Evolutionary conservation across 2,888 invertebrate species (phyloP).

Genomic region (Gastrophysa polygoni): DNA sequence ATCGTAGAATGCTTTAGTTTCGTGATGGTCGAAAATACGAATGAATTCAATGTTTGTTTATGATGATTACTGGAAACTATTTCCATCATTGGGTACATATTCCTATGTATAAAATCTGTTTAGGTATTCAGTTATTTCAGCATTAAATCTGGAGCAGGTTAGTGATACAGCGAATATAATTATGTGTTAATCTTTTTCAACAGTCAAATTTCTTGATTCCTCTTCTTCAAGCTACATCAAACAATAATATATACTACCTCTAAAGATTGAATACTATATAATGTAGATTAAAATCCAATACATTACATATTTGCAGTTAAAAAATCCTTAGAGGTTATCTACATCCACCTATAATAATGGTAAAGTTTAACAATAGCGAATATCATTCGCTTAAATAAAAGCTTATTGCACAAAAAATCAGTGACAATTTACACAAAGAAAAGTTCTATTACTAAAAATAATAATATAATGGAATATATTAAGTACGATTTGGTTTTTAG

Average conservation of each 20-base stretch:
- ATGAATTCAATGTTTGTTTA: no score
- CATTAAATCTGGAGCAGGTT: not conserved
- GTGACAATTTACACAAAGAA: not conserved
- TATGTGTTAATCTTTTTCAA: conserved; percentile 7
- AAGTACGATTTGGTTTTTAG: conserved; percentile 24
- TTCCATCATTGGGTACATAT: no score
- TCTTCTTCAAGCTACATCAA: conserved; percentile 35
- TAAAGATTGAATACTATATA: conserved; percentile 29
- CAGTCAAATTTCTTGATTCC: conserved; percentile 20
- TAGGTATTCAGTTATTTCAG: no score
- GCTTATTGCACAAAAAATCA: conserved; percentile 32
- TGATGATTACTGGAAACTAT: no score
- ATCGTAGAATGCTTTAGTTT: no score
- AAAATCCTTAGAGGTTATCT: conserved; percentile 30
- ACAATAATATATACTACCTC: conserved; percentile 42
- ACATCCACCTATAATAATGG: conserved; percentile 29
- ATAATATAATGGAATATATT: conserved; percentile 16
- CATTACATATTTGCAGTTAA: conserved; percentile 33
- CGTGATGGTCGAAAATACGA: no score
- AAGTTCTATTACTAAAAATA: conserved; percentile 13
- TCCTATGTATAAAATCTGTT: no score
- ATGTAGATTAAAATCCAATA: conserved; percentile 31
- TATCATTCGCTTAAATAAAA: conserved; percentile 21
- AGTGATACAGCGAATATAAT: no score
- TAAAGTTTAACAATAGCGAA: conserved; percentile 27